Evolutionary conservation across 2,113 vertebrate genomes (phyloP).

Genomic region (Atherinomorus stipes): DNA sequence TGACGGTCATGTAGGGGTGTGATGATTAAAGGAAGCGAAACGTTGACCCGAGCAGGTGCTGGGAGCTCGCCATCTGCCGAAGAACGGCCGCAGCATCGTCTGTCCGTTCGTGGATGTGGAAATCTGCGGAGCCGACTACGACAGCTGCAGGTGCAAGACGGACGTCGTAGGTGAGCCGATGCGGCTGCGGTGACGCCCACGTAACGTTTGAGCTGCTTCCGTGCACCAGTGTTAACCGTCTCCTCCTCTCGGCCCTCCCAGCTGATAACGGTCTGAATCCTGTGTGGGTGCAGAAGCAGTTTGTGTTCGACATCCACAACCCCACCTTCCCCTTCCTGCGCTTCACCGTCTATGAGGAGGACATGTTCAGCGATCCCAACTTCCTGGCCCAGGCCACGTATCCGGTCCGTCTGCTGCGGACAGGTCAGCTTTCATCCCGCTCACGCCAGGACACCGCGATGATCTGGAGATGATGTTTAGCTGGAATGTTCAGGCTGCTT

Average conservation of each 20-base stretch:
- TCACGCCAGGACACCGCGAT: too few species aligned
- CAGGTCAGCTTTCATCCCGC: too few species aligned
- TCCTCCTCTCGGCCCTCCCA: constrained; percentile 31
- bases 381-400: constrained; percentile 89
- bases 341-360: constrained; percentile 88
- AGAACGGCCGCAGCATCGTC: constrained; percentile 88
- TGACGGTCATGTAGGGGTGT: not conserved
- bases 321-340: constrained; percentile 88
- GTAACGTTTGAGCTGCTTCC: not conserved
- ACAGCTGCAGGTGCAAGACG: constrained; percentile 88
- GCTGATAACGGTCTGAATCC: constrained; percentile 90
- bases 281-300: constrained; percentile 88
- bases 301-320: constrained; percentile 89
- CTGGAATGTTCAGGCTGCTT: too few species aligned
- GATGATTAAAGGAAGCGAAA: not conserved
- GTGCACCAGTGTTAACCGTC: not conserved
- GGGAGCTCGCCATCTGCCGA: constrained; percentile 87
- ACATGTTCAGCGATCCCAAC: constrained; percentile 94
- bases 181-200: not conserved
- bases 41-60: constrained; percentile 78
- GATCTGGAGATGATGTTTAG: too few species aligned
- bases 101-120: constrained; percentile 91
- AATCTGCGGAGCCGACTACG: constrained; percentile 87
- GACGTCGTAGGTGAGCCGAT: constrained; percentile 87
- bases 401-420: constrained; percentile 86